Conservation (phyloP, 2,113 vertebrate species). For the Platysteira castanea region DNA sequence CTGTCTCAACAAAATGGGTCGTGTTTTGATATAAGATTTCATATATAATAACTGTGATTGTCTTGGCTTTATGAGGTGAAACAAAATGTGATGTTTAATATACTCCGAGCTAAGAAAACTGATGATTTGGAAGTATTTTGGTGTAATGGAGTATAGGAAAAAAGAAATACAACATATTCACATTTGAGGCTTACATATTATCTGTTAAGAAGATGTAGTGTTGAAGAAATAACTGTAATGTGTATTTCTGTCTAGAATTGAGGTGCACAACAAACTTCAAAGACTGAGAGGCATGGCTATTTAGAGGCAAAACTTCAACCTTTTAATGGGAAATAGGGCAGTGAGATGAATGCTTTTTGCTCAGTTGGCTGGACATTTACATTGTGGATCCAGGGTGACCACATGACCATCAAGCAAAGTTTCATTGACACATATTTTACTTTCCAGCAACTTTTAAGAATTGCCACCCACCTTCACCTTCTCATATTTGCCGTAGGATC, state of each 20-base stretch:
- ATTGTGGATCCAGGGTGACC: background rate
- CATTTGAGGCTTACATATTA: background rate
- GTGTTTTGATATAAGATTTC: background rate
- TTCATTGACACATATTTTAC: background rate
- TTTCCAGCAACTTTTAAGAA: slow-evolving; percentile 1
- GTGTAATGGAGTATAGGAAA: background rate
- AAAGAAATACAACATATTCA: background rate
- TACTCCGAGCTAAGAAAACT: background rate
- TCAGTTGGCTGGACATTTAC: background rate
- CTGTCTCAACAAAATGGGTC: background rate
- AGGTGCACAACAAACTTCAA: background rate
- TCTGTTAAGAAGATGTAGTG: background rate
- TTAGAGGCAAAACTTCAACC: background rate
- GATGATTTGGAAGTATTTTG: background rate
- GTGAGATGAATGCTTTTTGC: background rate
- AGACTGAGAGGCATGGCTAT: background rate
- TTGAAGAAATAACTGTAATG: background rate
- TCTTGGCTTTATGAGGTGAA: background rate
- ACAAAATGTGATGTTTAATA: background rate
- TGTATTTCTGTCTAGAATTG: background rate
- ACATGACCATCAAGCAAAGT: background rate
- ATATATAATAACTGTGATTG: background rate
- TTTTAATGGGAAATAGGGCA: background rate
- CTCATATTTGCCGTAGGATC: slow-evolving; percentile 22
- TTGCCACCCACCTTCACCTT: background rate